Evolutionary conservation across 2,797 vertebrate species (phyloP).

Genomic region (Esox lucius): DNA sequence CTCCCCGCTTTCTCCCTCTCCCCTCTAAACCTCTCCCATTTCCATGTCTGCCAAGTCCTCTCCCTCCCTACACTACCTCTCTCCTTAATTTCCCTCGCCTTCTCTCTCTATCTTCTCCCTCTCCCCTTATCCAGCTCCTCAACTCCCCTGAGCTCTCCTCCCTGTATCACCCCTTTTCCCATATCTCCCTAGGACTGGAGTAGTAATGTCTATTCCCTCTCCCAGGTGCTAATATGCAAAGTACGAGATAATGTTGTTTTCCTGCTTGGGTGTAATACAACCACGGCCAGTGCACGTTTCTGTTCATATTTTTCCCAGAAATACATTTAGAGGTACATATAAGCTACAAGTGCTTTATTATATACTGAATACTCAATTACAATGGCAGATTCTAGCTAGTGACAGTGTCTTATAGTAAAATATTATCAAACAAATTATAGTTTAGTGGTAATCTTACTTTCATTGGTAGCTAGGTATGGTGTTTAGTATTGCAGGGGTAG

Average conservation of each 20-base stretch:
- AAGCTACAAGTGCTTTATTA: too few species aligned
- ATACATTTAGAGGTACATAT: background rate
- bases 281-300: background rate
- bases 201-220: background rate
- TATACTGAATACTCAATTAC: too few species aligned
- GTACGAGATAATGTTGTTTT: background rate
- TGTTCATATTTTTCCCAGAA: background rate
- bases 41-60: too few species aligned
- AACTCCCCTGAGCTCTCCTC: background rate
- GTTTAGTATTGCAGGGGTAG: background rate
- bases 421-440: background rate
- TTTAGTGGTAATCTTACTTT: background rate
- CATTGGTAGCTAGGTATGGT: background rate
- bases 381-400: too few species aligned
- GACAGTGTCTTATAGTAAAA: background rate
- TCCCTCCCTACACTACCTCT: background rate
- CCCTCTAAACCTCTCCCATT: too few species aligned
- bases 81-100: background rate
- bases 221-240: background rate
- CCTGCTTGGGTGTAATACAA: background rate
- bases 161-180: background rate
- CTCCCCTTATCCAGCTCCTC: background rate
- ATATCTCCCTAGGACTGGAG: background rate
- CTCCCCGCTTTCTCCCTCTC: background rate
- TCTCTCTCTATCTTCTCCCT: background rate